A percentile compares a stretch with the other conserved stretches of the same genome.
These are phyloP conservation scores for Cotesia chilonis DNA, from an alignment of 1,140 invertebrate genomes.

Conservation along the genomic window DNA sequence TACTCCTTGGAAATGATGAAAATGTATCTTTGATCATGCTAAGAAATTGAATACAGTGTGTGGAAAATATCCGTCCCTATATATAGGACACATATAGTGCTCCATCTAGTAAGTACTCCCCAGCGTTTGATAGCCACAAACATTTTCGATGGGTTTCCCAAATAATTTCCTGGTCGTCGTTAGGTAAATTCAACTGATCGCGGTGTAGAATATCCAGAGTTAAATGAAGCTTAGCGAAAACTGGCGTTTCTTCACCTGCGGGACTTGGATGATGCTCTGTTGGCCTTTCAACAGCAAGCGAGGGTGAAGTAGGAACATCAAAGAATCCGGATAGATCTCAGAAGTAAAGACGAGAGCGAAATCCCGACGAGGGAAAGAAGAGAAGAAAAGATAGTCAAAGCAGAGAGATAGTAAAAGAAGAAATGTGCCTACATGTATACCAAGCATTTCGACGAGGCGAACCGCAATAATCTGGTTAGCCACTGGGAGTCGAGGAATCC, in stretches of 20 bases:
- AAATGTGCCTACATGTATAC: background rate
- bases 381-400: background rate
- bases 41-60: background rate
- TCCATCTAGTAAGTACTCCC: background rate
- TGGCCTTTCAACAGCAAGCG: slow-evolving; percentile 55
- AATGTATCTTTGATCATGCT: slow-evolving; percentile 18
- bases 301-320: slow-evolving; percentile 59
- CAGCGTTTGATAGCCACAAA: slow-evolving; percentile 13
- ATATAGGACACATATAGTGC: background rate
- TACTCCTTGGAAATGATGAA: background rate
- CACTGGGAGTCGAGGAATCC: slow-evolving; percentile 22
- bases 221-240: slow-evolving; percentile 58
- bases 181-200: slow-evolving; percentile 37
- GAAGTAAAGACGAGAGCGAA: slow-evolving; percentile 30
- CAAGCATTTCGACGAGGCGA: slow-evolving; percentile 25
- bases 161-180: slow-evolving; percentile 19
- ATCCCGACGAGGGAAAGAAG: slow-evolving; percentile 1
- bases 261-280: slow-evolving; percentile 56
- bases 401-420: background rate
- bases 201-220: slow-evolving; percentile 56
- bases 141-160: slow-evolving; percentile 9
- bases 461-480: slow-evolving; percentile 43
- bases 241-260: slow-evolving; percentile 57
- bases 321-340: slow-evolving; percentile 50
- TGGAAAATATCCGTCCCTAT: background rate